Conservation (phyloP, 1,140 invertebrate genomes). For the Zaprionus lachaisei region DNA sequence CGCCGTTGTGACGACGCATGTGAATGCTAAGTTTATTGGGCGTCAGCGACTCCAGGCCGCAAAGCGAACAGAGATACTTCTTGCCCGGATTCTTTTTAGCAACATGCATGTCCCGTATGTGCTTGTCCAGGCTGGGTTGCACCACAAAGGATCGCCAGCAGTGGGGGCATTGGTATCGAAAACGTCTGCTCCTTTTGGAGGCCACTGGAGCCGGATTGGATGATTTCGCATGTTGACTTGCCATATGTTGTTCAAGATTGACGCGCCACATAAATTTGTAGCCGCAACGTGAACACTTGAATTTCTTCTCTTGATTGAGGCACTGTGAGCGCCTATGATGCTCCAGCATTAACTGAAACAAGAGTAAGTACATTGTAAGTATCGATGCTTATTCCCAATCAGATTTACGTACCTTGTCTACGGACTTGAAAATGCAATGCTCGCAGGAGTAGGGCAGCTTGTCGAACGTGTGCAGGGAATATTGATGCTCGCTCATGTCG, state of each 20-base stretch:
- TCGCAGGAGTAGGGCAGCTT: conserved; percentile 61
- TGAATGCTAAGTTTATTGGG: conserved; percentile 87
- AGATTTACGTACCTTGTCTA: conserved; percentile 46
- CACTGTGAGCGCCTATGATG: conserved; percentile 61
- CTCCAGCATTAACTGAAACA: conserved; percentile 47
- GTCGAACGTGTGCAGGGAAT: conserved; percentile 66
- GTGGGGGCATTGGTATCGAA: conserved; percentile 68
- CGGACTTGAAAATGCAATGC: conserved; percentile 66
- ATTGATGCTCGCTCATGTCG: conserved; percentile 69
- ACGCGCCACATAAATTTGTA: conserved; percentile 71
- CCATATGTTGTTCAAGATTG: conserved; percentile 55
- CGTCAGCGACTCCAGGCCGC: conserved; percentile 86
- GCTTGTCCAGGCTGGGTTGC: conserved; percentile 67
- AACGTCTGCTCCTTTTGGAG: conserved; percentile 54
- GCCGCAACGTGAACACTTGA: conserved; percentile 57
- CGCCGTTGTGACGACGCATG: conserved; percentile 86
- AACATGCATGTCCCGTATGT: conserved; percentile 69
- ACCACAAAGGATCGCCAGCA: conserved; percentile 72
- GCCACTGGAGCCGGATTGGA: conserved; percentile 26
- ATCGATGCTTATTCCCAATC: neutral
- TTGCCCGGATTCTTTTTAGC: conserved; percentile 67
- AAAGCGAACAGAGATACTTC: conserved; percentile 85
- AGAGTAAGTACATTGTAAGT: neutral
- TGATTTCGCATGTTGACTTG: conserved; percentile 54
- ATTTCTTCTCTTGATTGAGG: conserved; percentile 59